Evolutionary conservation across 2,888 invertebrate species (phyloP), one percentile per base, ranked within the genome.

Genomic region (Bombyx huttoni): DNA sequence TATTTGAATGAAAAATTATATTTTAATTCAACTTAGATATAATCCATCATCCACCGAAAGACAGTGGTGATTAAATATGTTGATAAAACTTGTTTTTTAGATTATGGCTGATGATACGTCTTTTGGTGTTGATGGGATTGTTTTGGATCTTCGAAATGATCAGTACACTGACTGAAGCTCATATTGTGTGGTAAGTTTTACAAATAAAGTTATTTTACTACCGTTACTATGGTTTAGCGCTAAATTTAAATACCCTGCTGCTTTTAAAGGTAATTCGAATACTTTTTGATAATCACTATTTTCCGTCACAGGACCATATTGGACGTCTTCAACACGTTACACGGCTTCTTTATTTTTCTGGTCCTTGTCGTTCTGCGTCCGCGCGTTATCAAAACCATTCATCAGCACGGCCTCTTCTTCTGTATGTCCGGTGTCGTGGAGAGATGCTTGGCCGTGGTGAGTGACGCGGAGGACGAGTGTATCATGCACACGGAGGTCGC

Each of bases 91-190:
- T 34, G 54, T 49, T 78, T 63, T 89, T 50, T 75, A 92, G 92
- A 61, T 90, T 91, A 53, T 60, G 82, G 45, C 79, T 93, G 66
- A 92, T 91, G 53, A 66, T 91, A 2, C 91, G 91, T 64, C 75
- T 93, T 53, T 90, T 91, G 50, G 63, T 93, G 34, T 76, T 93
- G 1, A 92, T 92, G 92, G 93, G 93, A 2, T 67, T 93, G 34
- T 89, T 91, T 0, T 94, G 93, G 93, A 84, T 92, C 51, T 93
- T 93, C 58, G 93, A 94, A 74, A 88, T 93, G 61, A 65, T 84
- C 46, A 73, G 80, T 49, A 73, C 82, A 1, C 51, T 76, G 34
- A 53, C 58, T 12, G 57, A 62, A n/a, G 53, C 63, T 34, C 70
- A 73, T 54, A 64, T 82, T 8, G 58, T 84, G 50, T 80, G 80